Base-by-base conservation (phyloP, 2,797 vertebrate species). In the Gymnoscopelus braueri region DNA sequence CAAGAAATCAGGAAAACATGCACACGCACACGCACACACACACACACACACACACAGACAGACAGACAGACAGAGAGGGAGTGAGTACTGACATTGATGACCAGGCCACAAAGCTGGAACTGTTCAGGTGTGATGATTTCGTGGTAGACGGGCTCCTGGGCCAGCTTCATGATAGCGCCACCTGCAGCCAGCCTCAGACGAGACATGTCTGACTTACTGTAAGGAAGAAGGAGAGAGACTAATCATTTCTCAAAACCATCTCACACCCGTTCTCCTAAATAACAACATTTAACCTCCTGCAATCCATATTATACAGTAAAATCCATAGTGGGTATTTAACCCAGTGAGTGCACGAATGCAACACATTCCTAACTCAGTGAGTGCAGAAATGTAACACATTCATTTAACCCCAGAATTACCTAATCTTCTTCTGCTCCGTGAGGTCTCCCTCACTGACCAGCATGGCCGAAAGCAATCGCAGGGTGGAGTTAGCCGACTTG, bases 51-150 rank as follows among this genome's bases (percentile, higher is more conserved):
- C 23, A 57, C 29, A 14, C 3, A 61, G 32, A 35, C 5, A 35
- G 32, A 35, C 5, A 35, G 0, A 29, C 2, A 29, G 2, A 29
- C 2, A 8, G 39, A 2, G 39, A 44, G 39, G 2, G 39, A 9
- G 50, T 23, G 48, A 13, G 54, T 19, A 84, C 97, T 97, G 88
- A 99, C 98, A 78, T 99, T 99, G 91, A 99, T 97, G 73, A 99
- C 98, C 32, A 99, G 95, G 57, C 96, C 98, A 84, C 98, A 98
- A 77, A 99, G 96, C 89, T 99, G 98, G 87, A 98, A 99, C 88
- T 99, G 98, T 89, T 99, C 98, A 64, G 97, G 97, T 64, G 97
- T 99, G 92, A 99, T 98, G 92, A 99, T 99, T 91, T 99, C 98
- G 88, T 99, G 98, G 91, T 99, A 99, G 91, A 97, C 99, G 65